These are phyloP conservation scores for Trogon melanurus DNA, from an alignment of 2,113 vertebrate species.

Conservation along the genomic window DNA sequence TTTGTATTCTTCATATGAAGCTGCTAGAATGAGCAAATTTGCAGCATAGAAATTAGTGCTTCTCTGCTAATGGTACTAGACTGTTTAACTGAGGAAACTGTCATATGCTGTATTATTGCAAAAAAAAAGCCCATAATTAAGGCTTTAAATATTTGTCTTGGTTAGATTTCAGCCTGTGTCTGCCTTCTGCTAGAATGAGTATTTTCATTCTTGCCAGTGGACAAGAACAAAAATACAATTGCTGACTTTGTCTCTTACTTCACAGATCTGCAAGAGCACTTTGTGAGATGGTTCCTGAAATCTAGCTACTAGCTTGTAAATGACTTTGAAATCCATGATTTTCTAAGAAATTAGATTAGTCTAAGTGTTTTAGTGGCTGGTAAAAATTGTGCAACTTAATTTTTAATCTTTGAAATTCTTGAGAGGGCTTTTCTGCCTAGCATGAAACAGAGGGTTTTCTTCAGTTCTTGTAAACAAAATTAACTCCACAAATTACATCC, in stretches of 20 bases:
- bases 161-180: neutral
- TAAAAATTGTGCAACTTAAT: constrained; percentile 20
- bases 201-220: neutral
- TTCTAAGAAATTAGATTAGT: constrained; percentile 29
- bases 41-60: neutral
- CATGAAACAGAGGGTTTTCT: neutral
- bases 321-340: constrained; percentile 6
- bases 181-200: neutral
- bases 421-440: constrained; percentile 29
- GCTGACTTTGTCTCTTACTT: neutral
- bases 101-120: neutral
- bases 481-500: constrained; percentile 6
- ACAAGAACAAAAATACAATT: neutral
- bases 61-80: neutral
- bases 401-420: constrained; percentile 24
- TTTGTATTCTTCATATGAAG: neutral
- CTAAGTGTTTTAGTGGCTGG: constrained; percentile 17
- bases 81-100: neutral
- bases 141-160: neutral
- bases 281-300: neutral
- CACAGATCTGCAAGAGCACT: neutral
- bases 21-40: neutral
- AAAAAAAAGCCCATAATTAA: neutral
- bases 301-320: neutral
- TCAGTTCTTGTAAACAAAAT: constrained; percentile 41